phyloP scores from a whole-genome alignment of 2,113 vertebrate species.

The Chlamydotis undulata region DNA sequence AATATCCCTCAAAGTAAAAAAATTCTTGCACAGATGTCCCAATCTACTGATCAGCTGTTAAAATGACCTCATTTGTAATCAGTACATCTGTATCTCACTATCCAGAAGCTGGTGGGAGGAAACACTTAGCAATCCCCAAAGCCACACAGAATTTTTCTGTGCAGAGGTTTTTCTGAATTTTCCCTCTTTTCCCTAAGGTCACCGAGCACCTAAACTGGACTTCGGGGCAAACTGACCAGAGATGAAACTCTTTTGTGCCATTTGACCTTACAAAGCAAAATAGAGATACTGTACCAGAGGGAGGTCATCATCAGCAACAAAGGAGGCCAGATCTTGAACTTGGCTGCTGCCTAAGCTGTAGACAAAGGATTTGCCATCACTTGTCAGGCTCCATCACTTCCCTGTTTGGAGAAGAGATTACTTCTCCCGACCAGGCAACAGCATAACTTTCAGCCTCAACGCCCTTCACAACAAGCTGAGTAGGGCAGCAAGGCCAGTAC shows the following conservation, averaged over 20 bases:
- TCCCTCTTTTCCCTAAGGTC: neutral
- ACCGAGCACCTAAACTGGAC: neutral
- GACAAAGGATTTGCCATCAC: neutral
- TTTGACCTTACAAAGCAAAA: neutral
- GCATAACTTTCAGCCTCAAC: neutral
- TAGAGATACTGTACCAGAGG: neutral
- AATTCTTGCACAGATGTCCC: neutral
- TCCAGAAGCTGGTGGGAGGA: neutral
- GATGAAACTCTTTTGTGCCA: neutral
- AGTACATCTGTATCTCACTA: neutral
- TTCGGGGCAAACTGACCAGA: neutral
- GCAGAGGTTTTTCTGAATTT: neutral
- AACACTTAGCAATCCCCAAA: neutral
- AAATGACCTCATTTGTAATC: neutral
- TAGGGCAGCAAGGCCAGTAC: neutral
- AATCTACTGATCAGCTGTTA: neutral
- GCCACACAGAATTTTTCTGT: neutral
- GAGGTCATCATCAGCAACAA: neutral
- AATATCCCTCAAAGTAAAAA: neutral
- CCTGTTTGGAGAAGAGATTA: slow-evolving; percentile 15
- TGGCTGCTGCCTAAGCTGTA: neutral
- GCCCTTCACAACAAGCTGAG: neutral
- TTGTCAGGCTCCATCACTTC: neutral
- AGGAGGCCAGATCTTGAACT: neutral
- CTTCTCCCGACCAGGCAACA: neutral